phyloP scores from a whole-genome alignment of 2,797 vertebrate species.

The Muscicapa comitata region DNA sequence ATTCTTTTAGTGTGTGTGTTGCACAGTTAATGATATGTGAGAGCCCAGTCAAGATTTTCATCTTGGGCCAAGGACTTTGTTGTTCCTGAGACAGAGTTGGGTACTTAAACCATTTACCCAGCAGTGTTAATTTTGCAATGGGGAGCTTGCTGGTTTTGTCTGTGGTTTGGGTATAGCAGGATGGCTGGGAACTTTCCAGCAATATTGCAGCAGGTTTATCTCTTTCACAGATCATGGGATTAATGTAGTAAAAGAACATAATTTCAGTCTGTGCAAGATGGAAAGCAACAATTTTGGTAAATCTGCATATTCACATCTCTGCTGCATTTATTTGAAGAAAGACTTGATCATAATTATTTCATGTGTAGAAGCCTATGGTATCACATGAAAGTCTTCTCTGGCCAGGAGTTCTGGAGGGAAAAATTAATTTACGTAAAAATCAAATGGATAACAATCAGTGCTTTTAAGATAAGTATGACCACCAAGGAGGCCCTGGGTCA shows the following conservation, averaged over 20 bases:
- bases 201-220: background rate
- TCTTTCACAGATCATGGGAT: background rate
- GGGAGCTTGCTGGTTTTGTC: background rate
- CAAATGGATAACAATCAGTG: background rate
- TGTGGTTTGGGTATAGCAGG: background rate
- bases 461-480: background rate
- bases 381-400: background rate
- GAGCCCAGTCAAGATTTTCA: background rate
- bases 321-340: background rate
- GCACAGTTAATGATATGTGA: accelerated
- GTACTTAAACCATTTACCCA: background rate
- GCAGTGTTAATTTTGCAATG: background rate
- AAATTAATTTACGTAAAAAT: background rate
- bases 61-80: background rate
- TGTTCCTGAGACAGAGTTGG: background rate
- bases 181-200: background rate
- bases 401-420: background rate
- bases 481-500: background rate
- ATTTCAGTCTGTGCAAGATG: background rate
- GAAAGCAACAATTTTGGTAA: background rate
- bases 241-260: background rate
- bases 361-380: background rate
- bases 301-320: background rate
- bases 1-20: background rate
- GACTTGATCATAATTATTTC: background rate